Conservation (phyloP, 2,888 invertebrate species). For the Eupithecia insigniata region DNA sequence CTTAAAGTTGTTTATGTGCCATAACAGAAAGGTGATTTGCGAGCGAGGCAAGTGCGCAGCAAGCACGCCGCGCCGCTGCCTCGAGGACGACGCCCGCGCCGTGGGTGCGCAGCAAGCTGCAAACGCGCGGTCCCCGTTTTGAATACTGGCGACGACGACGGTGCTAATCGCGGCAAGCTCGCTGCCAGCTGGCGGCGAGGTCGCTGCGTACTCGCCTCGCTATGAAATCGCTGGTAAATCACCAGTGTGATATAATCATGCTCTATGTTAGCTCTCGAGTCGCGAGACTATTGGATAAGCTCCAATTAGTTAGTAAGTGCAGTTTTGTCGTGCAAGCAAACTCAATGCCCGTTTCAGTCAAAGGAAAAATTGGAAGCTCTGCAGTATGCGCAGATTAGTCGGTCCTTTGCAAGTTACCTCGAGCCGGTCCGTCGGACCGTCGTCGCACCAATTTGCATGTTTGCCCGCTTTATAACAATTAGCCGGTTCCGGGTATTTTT, state of each 20-base stretch:
- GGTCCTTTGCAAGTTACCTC: conserved; percentile 58
- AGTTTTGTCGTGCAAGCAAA: conserved; percentile 26
- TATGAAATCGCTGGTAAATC: too few relatives aligned
- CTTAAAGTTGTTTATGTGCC: background rate
- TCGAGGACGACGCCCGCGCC: too few relatives aligned
- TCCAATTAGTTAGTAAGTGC: conserved; percentile 7
- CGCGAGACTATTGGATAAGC: background rate
- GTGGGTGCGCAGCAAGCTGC: too few relatives aligned
- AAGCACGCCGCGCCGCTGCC: too few relatives aligned
- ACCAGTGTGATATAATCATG: too few relatives aligned
- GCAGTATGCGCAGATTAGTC: conserved; percentile 29
- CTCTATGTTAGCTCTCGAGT: background rate
- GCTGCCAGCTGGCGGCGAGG: too few relatives aligned
- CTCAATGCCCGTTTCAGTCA: conserved; percentile 26
- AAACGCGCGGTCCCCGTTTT: too few relatives aligned
- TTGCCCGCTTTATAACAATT: conserved; percentile 80
- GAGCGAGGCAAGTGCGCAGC: too few relatives aligned
- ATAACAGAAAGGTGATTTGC: too few relatives aligned
- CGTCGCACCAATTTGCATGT: conserved; percentile 75
- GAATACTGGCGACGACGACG: too few relatives aligned
- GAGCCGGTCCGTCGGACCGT: conserved; percentile 59
- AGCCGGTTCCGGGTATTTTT: conserved; percentile 76
- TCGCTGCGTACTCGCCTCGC: too few relatives aligned
- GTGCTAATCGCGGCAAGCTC: too few relatives aligned
- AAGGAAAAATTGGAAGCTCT: conserved; percentile 33